phyloP scores from a whole-genome alignment of 1,140 invertebrate genomes.

The Panonychus citri region DNA sequence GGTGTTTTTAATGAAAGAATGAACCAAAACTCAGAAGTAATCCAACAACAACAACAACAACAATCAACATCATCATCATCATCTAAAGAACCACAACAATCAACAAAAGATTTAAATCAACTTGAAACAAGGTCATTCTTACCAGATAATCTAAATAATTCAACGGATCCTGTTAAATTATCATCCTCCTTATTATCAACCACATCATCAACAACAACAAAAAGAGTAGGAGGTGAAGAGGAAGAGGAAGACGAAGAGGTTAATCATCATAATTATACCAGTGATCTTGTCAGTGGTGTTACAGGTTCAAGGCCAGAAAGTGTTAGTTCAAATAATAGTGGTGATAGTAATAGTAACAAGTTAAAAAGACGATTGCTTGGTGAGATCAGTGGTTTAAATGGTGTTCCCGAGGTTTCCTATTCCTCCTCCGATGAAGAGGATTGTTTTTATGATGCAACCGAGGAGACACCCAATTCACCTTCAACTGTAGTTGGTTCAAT shows the following conservation, averaged over 20 bases:
- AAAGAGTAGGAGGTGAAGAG: background rate
- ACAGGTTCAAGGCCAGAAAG: background rate
- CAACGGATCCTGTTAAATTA: too few species aligned
- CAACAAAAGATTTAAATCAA: too few species aligned
- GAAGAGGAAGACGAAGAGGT: background rate
- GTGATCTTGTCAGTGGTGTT: too few species aligned
- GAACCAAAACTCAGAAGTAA: background rate
- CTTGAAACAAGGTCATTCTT: too few species aligned
- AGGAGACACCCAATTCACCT: constrained; percentile 10
- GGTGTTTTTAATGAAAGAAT: constrained; percentile 1
- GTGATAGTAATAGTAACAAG: background rate
- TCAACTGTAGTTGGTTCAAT: background rate
- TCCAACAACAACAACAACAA: background rate
- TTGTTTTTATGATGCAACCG: constrained; percentile 66
- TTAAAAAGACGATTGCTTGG: background rate
- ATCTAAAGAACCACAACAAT: background rate
- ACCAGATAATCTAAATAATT: too few species aligned
- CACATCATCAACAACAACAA: background rate
- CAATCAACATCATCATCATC: background rate
- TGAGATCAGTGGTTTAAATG: constrained; percentile 9
- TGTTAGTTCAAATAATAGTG: background rate
- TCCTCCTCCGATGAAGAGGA: constrained; percentile 83
- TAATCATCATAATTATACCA: background rate
- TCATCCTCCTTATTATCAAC: background rate
- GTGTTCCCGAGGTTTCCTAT: constrained; percentile 71